Percentiles rank a stretch among this genome's conserved stretches.
Conservation (phyloP, 2,113 vertebrate genomes). For the Harpagus bidentatus region DNA sequence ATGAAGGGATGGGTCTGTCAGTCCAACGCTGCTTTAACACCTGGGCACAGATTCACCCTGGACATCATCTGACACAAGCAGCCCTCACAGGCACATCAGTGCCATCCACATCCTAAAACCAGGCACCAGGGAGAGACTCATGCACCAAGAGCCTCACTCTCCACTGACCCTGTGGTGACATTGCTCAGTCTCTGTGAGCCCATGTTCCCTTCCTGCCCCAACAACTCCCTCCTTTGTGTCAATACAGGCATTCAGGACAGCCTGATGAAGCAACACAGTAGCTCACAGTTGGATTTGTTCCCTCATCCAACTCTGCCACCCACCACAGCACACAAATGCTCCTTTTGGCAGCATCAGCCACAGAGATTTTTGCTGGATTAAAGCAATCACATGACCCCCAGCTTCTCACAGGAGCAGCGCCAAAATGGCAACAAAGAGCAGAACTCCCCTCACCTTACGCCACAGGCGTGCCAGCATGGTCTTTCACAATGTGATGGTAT, state of each 20-base stretch:
- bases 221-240: neutral
- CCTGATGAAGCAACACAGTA: accelerated
- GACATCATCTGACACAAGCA: accelerated
- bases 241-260: accelerated
- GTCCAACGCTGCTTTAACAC: neutral
- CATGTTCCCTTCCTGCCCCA: neutral
- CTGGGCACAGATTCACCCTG: neutral
- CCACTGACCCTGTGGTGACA: neutral
- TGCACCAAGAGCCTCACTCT: neutral
- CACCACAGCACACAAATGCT: neutral
- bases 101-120: neutral
- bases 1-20: neutral
- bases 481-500: neutral
- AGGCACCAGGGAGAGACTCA: neutral
- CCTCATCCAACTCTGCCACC: neutral
- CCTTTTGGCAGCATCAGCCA: neutral
- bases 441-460: neutral
- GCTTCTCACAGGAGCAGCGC: neutral
- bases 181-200: neutral
- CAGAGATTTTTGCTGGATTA: neutral
- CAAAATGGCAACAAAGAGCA: neutral
- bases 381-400: neutral
- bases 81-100: neutral
- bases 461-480: neutral
- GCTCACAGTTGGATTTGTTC: neutral